These are phyloP conservation scores for Oryzias javanicus DNA, from an alignment of 2,113 vertebrate genomes.

Conservation along the genomic window DNA sequence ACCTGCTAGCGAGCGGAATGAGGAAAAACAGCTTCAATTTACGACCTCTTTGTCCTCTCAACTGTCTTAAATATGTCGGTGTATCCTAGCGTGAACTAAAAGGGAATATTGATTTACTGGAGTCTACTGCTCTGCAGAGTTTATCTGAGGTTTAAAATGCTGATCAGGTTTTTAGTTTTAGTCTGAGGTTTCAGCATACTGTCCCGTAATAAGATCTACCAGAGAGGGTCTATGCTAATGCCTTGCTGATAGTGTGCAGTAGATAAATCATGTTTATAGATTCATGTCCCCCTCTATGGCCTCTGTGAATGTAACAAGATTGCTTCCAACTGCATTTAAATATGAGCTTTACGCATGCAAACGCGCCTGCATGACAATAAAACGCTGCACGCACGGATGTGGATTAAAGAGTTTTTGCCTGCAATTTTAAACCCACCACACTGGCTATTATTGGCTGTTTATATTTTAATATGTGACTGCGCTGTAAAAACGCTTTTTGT, in stretches of 20 bases:
- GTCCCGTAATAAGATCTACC: constrained; percentile 53
- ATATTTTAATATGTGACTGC: constrained; percentile 50
- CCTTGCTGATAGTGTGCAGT: constrained; percentile 42
- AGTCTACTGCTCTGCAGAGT: constrained; percentile 15
- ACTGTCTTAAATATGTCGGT: not conserved
- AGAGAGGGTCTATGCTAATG: constrained; percentile 49
- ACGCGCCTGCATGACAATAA: constrained; percentile 49
- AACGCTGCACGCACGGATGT: constrained; percentile 21
- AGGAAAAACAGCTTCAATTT: not conserved
- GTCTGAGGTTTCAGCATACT: constrained; percentile 27
- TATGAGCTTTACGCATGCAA: constrained; percentile 52
- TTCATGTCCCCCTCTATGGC: constrained; percentile 53
- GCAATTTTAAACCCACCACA: constrained; percentile 34
- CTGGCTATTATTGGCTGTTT: constrained; percentile 55
- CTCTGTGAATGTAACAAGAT: constrained; percentile 60
- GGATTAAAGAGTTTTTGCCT: constrained; percentile 42
- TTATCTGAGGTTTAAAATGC: constrained; percentile 41
- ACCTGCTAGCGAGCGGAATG: not conserved
- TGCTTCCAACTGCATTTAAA: constrained; percentile 61
- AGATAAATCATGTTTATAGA: constrained; percentile 67
- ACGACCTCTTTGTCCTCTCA: constrained; percentile 1
- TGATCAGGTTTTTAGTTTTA: constrained; percentile 28
- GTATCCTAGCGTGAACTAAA: constrained; percentile 9
- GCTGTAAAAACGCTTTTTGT: constrained; percentile 43
- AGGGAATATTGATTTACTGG: constrained; percentile 5